Evolutionary conservation across 2,797 vertebrate genomes (phyloP).

Genomic region (Tauraco hartlaubi): DNA sequence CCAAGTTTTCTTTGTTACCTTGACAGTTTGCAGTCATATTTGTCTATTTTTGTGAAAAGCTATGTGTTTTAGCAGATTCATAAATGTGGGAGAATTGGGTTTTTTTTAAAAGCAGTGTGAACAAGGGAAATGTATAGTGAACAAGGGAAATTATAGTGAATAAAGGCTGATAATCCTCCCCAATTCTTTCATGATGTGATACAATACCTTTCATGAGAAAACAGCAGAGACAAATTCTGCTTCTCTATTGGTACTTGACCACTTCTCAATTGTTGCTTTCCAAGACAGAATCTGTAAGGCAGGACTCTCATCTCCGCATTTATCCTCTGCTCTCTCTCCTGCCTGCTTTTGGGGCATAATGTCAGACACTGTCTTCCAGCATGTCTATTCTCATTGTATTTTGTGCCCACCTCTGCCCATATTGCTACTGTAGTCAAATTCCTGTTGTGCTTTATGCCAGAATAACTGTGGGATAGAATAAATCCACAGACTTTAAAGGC

Average conservation of each 20-base stretch:
- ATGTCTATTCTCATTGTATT: not conserved
- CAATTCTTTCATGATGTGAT: not conserved
- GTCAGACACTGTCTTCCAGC: not conserved
- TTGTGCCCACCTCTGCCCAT: not conserved
- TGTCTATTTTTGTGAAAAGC: not conserved
- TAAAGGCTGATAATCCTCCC: not conserved
- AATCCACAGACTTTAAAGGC: not conserved
- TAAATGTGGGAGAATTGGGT: not conserved
- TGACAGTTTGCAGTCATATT: not conserved
- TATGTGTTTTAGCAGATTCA: not conserved
- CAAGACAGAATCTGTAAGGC: not conserved
- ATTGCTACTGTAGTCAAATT: not conserved
- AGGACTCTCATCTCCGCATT: not conserved
- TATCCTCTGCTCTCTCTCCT: not conserved
- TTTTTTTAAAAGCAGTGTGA: not conserved
- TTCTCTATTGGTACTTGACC: not conserved
- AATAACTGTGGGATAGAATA: not conserved
- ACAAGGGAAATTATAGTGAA: not conserved
- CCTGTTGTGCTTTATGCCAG: not conserved
- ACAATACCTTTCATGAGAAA: not conserved
- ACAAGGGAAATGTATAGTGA: not conserved
- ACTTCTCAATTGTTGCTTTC: not conserved
- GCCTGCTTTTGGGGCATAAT: not conserved
- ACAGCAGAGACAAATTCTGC: not conserved
- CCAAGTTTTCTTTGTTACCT: not conserved